These are phyloP conservation scores for Drosophila miranda DNA, from an alignment of 1,140 invertebrate genomes.

Conservation along the genomic window DNA sequence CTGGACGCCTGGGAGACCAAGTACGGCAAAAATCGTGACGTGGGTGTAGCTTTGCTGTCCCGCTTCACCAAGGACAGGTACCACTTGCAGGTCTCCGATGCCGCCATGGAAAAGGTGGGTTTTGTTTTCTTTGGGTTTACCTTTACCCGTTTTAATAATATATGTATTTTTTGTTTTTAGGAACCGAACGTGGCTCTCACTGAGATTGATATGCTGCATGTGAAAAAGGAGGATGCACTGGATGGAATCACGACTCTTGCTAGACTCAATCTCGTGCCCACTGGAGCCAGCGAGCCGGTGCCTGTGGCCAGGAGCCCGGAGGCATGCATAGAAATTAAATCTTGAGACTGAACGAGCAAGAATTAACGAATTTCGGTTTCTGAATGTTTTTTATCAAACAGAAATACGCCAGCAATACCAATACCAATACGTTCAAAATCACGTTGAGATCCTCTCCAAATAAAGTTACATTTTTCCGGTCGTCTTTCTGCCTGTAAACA, in stretches of 20 bases:
- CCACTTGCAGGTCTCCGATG: constrained; percentile 87
- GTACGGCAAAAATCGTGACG: constrained; percentile 86
- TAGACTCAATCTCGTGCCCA: constrained; percentile 29
- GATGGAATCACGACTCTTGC: constrained; percentile 46
- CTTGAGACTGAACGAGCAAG: constrained; percentile 31
- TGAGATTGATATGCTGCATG: constrained; percentile 78
- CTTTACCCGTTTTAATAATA: constrained; percentile 5
- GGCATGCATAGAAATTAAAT: constrained; percentile 18
- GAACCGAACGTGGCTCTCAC: constrained; percentile 76
- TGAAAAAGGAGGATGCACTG: constrained; percentile 66
- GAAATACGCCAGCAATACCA: constrained; percentile 1
- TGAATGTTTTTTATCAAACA: neutral
- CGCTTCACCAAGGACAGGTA: constrained; percentile 88
- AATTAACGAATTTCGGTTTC: constrained; percentile 3
- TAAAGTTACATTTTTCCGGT: constrained; percentile 29
- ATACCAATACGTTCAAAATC: constrained; percentile 2
- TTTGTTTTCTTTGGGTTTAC: constrained; percentile 1
- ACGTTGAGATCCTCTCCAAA: constrained; percentile 16
- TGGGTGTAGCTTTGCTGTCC: constrained; percentile 87
- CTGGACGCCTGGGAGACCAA: constrained; percentile 95
- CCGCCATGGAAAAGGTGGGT: constrained; percentile 76
- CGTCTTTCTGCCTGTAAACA: neutral
- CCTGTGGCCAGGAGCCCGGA: constrained; percentile 23
- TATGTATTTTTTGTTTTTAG: constrained; percentile 30
- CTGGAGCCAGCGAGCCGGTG: constrained; percentile 24